These are phyloP conservation scores for Atractosteus spatula DNA, from an alignment of 2,113 vertebrate species.

Conservation along the genomic window DNA sequence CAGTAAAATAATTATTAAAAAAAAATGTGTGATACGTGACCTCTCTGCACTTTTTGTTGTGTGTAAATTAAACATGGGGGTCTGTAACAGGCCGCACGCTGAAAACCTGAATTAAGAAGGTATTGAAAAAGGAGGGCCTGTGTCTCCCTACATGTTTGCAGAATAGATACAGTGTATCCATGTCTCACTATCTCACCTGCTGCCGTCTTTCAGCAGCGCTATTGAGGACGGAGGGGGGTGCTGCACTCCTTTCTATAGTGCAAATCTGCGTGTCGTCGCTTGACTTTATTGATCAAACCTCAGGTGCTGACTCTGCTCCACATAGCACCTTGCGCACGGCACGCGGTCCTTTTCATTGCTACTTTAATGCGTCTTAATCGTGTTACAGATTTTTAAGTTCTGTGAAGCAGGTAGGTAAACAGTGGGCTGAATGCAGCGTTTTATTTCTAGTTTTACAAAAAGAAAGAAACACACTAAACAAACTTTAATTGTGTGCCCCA, in stretches of 20 bases:
- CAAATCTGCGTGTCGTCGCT: constrained; percentile 73
- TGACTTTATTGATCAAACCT: constrained; percentile 59
- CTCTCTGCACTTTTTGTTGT: constrained; percentile 46
- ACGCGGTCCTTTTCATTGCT: constrained; percentile 24
- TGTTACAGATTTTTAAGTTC: constrained; percentile 10
- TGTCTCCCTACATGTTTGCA: background rate
- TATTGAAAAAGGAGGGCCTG: constrained; percentile 7
- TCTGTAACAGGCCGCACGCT: constrained; percentile 35
- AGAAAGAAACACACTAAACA: constrained; percentile 35
- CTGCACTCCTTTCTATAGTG: constrained; percentile 31
- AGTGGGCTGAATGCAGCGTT: constrained; percentile 44
- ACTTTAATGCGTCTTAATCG: constrained; percentile 28
- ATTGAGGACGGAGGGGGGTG: constrained; percentile 39
- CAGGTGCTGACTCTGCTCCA: constrained; percentile 64
- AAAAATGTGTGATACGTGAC: constrained; percentile 43
- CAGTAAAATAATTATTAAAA: constrained; percentile 55
- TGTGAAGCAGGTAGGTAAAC: constrained; percentile 48
- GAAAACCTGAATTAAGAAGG: constrained; percentile 41
- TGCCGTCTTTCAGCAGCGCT: constrained; percentile 66
- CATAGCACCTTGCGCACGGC: constrained; percentile 53
- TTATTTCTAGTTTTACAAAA: constrained; percentile 44
- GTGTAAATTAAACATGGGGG: constrained; percentile 47
- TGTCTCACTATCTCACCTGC: constrained; percentile 79
- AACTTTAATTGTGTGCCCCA: constrained; percentile 58
- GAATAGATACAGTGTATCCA: constrained; percentile 70